These are phyloP conservation scores for Altica lythri DNA, from an alignment of 2,888 invertebrate species.

Conservation along the genomic window DNA sequence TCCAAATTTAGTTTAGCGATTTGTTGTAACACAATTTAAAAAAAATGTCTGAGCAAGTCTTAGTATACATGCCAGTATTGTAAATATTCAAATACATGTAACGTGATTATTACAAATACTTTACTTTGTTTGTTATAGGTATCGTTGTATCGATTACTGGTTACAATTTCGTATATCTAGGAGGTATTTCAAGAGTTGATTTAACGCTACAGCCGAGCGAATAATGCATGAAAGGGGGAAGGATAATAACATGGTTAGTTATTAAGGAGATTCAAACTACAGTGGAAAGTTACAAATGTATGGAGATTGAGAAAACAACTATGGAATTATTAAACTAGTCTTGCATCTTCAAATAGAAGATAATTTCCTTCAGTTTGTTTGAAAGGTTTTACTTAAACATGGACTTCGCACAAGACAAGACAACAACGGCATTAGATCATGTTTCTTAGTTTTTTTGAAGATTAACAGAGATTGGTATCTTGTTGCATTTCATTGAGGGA, in stretches of 20 bases:
- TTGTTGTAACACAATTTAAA: no score
- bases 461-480: slow-evolving; percentile 2
- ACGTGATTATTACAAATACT: slow-evolving; percentile 28
- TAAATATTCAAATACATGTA: slow-evolving; percentile 27
- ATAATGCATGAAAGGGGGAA: slow-evolving; percentile 33
- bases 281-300: slow-evolving; percentile 34
- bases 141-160: slow-evolving; percentile 35
- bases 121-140: slow-evolving; percentile 34
- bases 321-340: slow-evolving; percentile 30
- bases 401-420: slow-evolving; percentile 8
- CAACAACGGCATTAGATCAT: slow-evolving; percentile 1
- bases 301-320: slow-evolving; percentile 33
- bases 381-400: slow-evolving; percentile 13
- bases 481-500: no score
- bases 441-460: slow-evolving; percentile 10
- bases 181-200: slow-evolving; percentile 35
- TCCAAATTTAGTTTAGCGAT: no score
- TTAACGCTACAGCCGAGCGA: slow-evolving; percentile 35
- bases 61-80: no score
- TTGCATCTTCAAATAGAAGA: slow-evolving; percentile 24
- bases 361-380: slow-evolving; percentile 19
- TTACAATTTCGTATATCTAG: slow-evolving; percentile 35
- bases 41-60: no score
- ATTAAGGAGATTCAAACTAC: slow-evolving; percentile 35
- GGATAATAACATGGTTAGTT: slow-evolving; percentile 38